phyloP scores from a whole-genome alignment of 2,113 vertebrate species.

The Odobenus rosmarus region DNA sequence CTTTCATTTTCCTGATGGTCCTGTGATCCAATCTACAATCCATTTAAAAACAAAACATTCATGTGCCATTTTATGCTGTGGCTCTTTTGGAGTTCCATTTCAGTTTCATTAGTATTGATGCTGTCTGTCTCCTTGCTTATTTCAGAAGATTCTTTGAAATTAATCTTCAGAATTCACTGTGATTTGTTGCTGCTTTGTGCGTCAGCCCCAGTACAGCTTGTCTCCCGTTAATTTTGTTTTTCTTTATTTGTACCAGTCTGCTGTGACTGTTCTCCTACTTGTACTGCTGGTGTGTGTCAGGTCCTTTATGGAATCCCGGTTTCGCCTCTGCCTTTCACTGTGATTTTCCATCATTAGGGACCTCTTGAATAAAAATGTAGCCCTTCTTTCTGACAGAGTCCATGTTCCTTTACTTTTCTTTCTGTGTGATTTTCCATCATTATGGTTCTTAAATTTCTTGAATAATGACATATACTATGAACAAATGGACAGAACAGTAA shows the following conservation, averaged over 20 bases:
- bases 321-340: conserved; percentile 87
- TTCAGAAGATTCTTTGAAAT: conserved; percentile 85
- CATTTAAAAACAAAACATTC: conserved; percentile 87
- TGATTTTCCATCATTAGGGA: conserved; percentile 90
- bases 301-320: conserved; percentile 87
- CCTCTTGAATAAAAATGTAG: conserved; percentile 92
- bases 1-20: conserved; percentile 83
- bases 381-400: conserved; percentile 89
- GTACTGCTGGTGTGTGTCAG: conserved; percentile 82
- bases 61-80: conserved; percentile 77
- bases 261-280: conserved; percentile 83
- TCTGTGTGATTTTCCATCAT: conserved; percentile 91
- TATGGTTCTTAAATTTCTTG: conserved; percentile 90
- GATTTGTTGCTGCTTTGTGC: conserved; percentile 85
- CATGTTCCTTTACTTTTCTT: conserved; percentile 88
- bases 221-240: conserved; percentile 88
- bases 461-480: conserved; percentile 90
- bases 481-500: conserved; percentile 88
- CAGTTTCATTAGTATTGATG: conserved; percentile 90
- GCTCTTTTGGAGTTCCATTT: conserved; percentile 85
- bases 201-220: conserved; percentile 80
- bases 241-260: conserved; percentile 86
- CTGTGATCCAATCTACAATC: conserved; percentile 85
- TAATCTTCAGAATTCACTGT: conserved; percentile 84
- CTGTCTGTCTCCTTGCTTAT: conserved; percentile 81